Conservation (phyloP, 2,888 invertebrate genomes). For the Phyto melanocephala region DNA sequence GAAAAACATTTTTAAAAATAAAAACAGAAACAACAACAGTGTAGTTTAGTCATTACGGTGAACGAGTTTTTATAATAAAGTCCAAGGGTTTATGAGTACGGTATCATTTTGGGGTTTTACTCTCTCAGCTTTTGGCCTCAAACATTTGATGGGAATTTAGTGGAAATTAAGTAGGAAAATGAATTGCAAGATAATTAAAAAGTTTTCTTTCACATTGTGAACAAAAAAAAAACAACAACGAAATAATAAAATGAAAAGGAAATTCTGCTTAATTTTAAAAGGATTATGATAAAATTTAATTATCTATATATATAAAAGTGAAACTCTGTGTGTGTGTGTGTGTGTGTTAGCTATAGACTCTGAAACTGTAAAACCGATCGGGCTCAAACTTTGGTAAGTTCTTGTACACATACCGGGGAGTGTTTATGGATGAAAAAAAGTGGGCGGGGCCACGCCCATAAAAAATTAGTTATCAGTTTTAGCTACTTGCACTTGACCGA, state of each 20-base stretch:
- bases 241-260: slow-evolving; percentile 15
- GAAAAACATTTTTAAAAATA: neutral
- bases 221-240: neutral
- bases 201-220: slow-evolving; percentile 24
- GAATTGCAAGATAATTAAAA: slow-evolving; percentile 62
- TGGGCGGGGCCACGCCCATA: no score
- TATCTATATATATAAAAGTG: no score
- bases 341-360: no score
- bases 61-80: slow-evolving; percentile 21
- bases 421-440: no score
- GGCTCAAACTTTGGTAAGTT: no score
- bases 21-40: neutral
- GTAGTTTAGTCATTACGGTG: neutral
- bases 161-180: slow-evolving; percentile 60
- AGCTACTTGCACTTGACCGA: no score
- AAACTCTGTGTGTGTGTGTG: no score
- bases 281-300: slow-evolving; percentile 47
- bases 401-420: no score
- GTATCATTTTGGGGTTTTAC: slow-evolving; percentile 25
- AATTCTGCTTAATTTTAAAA: slow-evolving; percentile 29
- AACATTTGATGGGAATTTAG: slow-evolving; percentile 57
- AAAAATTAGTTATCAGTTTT: no score
- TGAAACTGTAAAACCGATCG: no score
- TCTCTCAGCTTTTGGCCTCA: slow-evolving; percentile 27
- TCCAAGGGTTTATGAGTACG: slow-evolving; percentile 49